Evolutionary conservation across 2,888 invertebrate genomes (phyloP).

Genomic region (Isoperla grammatica): DNA sequence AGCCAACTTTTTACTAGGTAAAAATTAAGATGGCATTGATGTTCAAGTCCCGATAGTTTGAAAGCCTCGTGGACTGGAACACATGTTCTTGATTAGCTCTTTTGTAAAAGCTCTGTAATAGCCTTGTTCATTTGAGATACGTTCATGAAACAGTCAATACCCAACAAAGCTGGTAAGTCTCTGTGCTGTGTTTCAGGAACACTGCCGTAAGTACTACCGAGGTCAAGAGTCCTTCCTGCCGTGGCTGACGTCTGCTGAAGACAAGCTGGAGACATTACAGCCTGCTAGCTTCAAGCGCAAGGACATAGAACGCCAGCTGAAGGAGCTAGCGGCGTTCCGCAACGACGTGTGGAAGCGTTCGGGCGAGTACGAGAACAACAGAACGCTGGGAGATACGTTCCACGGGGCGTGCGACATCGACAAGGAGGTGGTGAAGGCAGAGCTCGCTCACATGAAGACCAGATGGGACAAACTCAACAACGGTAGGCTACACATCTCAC

Average conservation of each 20-base stretch:
- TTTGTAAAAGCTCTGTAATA: too few species aligned
- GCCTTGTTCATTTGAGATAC: too few species aligned
- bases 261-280: constrained; percentile 69
- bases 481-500: constrained; percentile 45
- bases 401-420: constrained; percentile 84
- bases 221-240: constrained; percentile 80
- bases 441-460: constrained; percentile 73
- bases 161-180: too few species aligned
- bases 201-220: constrained; percentile 83
- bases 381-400: constrained; percentile 81
- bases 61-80: too few species aligned
- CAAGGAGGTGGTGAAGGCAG: constrained; percentile 80
- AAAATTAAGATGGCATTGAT: too few species aligned
- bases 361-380: constrained; percentile 87
- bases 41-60: too few species aligned
- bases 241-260: constrained; percentile 84
- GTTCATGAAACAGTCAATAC: too few species aligned
- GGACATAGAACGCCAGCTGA: constrained; percentile 80
- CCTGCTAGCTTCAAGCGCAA: constrained; percentile 77
- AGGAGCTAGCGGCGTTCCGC: constrained; percentile 81
- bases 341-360: constrained; percentile 92
- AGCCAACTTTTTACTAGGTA: too few species aligned
- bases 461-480: constrained; percentile 90
- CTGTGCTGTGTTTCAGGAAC: constrained; percentile 50
- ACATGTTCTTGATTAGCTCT: too few species aligned